phyloP scores from a whole-genome alignment of 2,797 vertebrate species.

The Falco rusticolus region DNA sequence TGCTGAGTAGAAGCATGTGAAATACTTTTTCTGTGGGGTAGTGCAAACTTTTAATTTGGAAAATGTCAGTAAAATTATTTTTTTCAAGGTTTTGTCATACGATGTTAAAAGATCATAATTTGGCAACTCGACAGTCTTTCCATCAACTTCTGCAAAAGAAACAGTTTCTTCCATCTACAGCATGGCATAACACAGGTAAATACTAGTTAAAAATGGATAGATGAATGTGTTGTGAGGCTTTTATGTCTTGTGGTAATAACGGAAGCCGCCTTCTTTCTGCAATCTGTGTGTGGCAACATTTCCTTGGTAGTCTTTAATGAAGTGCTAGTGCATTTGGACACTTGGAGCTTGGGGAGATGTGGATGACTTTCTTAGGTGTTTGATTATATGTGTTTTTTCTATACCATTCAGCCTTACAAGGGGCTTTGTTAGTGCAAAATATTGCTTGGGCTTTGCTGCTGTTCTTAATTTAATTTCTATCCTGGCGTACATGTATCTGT shows the following conservation, averaged over 20 bases:
- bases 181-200: slow-evolving; percentile 61
- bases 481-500: background rate
- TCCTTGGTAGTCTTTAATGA: background rate
- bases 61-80: background rate
- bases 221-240: accelerated
- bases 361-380: background rate
- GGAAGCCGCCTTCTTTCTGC: background rate
- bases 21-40: background rate
- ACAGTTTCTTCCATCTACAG: background rate
- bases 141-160: slow-evolving; percentile 46
- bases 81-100: slow-evolving; percentile 49
- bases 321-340: background rate
- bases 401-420: background rate
- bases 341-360: background rate
- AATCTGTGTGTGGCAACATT: background rate
- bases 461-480: background rate
- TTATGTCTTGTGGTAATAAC: background rate
- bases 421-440: background rate
- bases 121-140: slow-evolving; percentile 19
- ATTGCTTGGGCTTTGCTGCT: background rate
- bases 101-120: background rate
- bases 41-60: background rate
- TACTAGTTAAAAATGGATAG: background rate
- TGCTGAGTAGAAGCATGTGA: background rate
- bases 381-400: accelerated